phyloP scores from a whole-genome alignment of 2,888 invertebrate genomes.

The Coronaproctus castanopsis region DNA sequence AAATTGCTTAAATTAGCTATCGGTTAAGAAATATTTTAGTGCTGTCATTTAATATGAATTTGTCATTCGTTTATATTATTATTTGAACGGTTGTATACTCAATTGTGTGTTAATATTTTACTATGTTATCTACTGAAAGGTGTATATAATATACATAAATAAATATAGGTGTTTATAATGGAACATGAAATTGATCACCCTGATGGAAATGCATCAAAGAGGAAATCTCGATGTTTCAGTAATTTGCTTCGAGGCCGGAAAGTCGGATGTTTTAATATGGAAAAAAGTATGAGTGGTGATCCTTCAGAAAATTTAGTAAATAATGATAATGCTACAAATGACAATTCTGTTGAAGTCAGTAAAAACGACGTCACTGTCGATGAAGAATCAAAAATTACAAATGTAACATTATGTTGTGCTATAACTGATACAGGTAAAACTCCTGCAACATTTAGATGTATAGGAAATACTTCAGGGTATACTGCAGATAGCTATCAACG shows the following conservation, averaged over 20 bases:
- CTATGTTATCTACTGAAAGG: too few relatives aligned
- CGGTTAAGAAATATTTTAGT: too few relatives aligned
- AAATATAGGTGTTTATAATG: too few relatives aligned
- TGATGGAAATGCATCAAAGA: neutral
- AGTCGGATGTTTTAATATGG: neutral
- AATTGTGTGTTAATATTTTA: too few relatives aligned
- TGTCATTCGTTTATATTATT: too few relatives aligned
- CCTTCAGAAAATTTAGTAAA: neutral
- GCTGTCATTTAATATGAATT: too few relatives aligned
- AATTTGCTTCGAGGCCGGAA: neutral
- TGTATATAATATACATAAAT: too few relatives aligned
- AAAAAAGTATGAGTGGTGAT: neutral
- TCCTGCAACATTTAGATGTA: constrained; percentile 26
- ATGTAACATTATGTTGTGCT: constrained; percentile 27
- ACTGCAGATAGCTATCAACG: constrained; percentile 13
- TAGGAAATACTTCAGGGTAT: constrained; percentile 12
- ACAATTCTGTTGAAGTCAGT: neutral
- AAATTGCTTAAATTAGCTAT: too few relatives aligned
- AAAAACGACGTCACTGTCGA: neutral
- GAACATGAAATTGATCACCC: neutral
- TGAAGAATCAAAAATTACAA: constrained; percentile 13
- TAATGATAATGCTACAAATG: neutral
- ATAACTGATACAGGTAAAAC: constrained; percentile 29
- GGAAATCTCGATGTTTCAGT: neutral
- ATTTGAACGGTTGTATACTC: too few relatives aligned